Evolutionary conservation across 1,140 invertebrate genomes (phyloP), one percentile per base, ranked within the genome.

Genomic region (Ditylenchus dipsaci): DNA sequence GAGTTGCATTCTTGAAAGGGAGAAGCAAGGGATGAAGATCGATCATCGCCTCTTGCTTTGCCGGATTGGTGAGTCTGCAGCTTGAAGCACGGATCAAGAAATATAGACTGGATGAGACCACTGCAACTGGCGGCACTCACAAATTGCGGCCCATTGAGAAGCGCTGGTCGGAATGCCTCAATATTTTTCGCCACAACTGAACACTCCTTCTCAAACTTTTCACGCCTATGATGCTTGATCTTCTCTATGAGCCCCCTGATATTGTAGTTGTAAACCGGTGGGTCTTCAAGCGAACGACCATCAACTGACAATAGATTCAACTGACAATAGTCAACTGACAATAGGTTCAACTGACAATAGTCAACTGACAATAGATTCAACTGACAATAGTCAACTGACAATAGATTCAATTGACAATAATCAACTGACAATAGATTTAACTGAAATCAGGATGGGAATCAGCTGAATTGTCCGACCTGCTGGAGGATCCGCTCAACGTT

Each of bases 201-300:
- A 67, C 72, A 72, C 66, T 53, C 70, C 23, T 56, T 27, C 17
- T 77, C 61, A 27, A 69, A 67, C 58, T 71, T 61, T 45, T 74
- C 38, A 62, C 75, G 73, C 61, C 85, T 84, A 74, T 84, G 83
- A 83, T 94, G 94, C 86, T 97, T 97, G 69, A 96, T 86, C 81
- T 91, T 89, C 84, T 95, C 97, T 72, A 97, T 85, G 82, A 96
- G 94, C 84, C 92, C 95, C 68, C 94, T 87, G 8, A 97, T 30
- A 15, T 56, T 91, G 82, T 92, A 95, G 75, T 91, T 94, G 38
- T 97, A 86, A 71, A 90, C 91, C 83, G 91, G 94, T 77, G 97
- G 93, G 0, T 93, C 92, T 61, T 97, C 89, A n/a, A n/a, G n/a
- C n/a, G n/a, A n/a, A n/a, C n/a, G n/a, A n/a, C n/a, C n/a, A n/a